Base-by-base conservation (phyloP, 23 tunicate genomes). In the Ciona savignyi region DNA sequence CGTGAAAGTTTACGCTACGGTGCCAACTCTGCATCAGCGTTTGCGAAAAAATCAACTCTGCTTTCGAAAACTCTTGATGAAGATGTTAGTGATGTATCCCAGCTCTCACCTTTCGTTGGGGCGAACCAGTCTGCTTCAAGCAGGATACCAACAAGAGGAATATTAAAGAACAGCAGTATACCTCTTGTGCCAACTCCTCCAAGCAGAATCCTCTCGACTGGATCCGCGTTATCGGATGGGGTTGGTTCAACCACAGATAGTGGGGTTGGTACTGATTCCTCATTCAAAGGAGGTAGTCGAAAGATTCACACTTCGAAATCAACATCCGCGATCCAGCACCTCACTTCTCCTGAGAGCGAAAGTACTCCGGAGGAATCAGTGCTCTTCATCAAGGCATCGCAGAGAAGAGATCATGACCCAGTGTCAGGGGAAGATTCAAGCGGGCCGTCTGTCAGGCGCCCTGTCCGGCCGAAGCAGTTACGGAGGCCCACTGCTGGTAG, bases 91-190 rank as follows among this genome's bases (percentile, higher is more conserved):
- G 15, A 22, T 19, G 85, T 30, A 26, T 75, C 87, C 23, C 80
- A 67, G 1, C 35, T 82, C 24, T 82, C 87, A 29, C 80, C 79
- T 1, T 82, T 82, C 60, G 42, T 34, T 2, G 87, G 80, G 1
- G 35, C 72, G 64, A 82, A 67, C 4, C 42, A 32, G 68, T 34
- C 24, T 30, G 31, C 1, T 15, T 42, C 56, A 42, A 70, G 71
- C 34, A 63, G 86, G 22, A 25, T 70, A 23, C 95, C 95, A 3
- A 75, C 84, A 35, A 64, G 96, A 27, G 96, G 96, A 20, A 88
- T 88, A 29, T 35, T 88, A 60, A 88, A 88, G 60, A 81, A 88
- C 76, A 49, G 68, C 22, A 75, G 83, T 21, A 62, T 49, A 29
- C 76, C 79, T 1, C 66, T 27, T 19, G 80, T 63, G n/a, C 88